These are phyloP conservation scores for Bombyx mandarina DNA, from an alignment of 1,140 invertebrate genomes.

Conservation along the genomic window DNA sequence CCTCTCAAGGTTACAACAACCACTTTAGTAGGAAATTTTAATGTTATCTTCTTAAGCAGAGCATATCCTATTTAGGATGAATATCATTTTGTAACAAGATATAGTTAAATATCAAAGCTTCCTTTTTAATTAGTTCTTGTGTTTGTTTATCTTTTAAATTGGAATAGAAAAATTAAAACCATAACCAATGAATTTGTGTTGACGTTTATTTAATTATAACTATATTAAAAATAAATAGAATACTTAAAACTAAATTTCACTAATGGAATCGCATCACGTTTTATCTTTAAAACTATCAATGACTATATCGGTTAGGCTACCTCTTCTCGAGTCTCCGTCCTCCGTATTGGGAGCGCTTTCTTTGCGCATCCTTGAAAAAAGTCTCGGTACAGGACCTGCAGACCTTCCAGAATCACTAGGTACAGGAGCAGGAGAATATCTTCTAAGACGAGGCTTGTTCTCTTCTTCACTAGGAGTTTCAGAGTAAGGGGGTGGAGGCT, in stretches of 20 bases:
- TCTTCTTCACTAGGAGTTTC: slow-evolving; percentile 38
- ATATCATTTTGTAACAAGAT: no score
- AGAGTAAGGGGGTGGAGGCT: slow-evolving; percentile 54
- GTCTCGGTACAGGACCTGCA: slow-evolving; percentile 46
- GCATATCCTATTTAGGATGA: no score
- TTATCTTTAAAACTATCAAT: slow-evolving; percentile 52
- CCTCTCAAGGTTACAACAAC: no score
- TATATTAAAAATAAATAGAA: slow-evolving; percentile 32
- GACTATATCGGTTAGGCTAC: slow-evolving; percentile 57
- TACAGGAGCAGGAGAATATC: slow-evolving; percentile 58
- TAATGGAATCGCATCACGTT: slow-evolving; percentile 49
- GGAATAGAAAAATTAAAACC: neutral
- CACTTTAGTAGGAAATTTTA: no score
- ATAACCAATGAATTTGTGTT: neutral
- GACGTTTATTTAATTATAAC: neutral
- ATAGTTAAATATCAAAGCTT: no score
- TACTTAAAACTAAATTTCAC: slow-evolving; percentile 31
- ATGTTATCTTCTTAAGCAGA: no score
- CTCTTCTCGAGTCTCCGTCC: slow-evolving; percentile 40
- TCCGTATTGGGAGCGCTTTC: slow-evolving; percentile 42
- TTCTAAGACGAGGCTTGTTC: slow-evolving; percentile 37
- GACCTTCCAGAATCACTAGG: slow-evolving; percentile 35
- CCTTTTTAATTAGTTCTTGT: no score
- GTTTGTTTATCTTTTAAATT: neutral
- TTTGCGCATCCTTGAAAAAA: slow-evolving; percentile 55